These are phyloP conservation scores for Papilio helenus DNA, from an alignment of 1,140 invertebrate genomes.

Conservation along the genomic window DNA sequence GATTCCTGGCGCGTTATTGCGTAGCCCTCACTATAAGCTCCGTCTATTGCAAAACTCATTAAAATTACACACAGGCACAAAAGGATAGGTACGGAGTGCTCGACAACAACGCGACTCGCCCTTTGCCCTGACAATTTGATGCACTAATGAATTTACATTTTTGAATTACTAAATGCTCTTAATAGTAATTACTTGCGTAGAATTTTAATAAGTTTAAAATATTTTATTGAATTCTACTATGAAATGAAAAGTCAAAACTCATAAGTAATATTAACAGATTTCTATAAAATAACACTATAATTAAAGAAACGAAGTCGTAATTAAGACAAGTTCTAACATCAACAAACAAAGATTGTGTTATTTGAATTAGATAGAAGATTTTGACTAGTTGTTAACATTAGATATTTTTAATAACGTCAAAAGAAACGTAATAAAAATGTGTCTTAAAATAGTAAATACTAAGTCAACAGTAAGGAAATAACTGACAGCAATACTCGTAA, in stretches of 20 bases:
- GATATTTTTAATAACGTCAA: too few species aligned
- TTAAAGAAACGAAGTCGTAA: too few species aligned
- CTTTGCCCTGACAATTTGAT: slow-evolving; percentile 46
- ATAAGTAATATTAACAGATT: too few species aligned
- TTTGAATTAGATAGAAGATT: too few species aligned
- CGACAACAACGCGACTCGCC: slow-evolving; percentile 49
- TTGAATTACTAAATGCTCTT: slow-evolving; percentile 25
- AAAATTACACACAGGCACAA: slow-evolving; percentile 75
- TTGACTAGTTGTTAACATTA: too few species aligned
- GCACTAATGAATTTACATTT: slow-evolving; percentile 43
- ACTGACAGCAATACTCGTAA: background rate
- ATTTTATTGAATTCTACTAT: background rate
- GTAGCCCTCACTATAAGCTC: slow-evolving; percentile 62
- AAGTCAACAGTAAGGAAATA: background rate
- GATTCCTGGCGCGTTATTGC: slow-evolving; percentile 50
- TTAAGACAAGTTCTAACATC: too few species aligned
- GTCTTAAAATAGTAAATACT: too few species aligned
- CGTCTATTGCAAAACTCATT: slow-evolving; percentile 76
- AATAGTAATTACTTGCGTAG: background rate
- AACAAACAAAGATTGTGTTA: too few species aligned
- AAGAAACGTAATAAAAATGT: too few species aligned
- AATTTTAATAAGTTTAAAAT: background rate
- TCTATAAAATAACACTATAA: too few species aligned
- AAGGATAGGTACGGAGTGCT: slow-evolving; percentile 52
- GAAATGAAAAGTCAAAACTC: background rate